Evolutionary conservation across 2,797 vertebrate species (phyloP).

Genomic region (Loriculus beryllinus): DNA sequence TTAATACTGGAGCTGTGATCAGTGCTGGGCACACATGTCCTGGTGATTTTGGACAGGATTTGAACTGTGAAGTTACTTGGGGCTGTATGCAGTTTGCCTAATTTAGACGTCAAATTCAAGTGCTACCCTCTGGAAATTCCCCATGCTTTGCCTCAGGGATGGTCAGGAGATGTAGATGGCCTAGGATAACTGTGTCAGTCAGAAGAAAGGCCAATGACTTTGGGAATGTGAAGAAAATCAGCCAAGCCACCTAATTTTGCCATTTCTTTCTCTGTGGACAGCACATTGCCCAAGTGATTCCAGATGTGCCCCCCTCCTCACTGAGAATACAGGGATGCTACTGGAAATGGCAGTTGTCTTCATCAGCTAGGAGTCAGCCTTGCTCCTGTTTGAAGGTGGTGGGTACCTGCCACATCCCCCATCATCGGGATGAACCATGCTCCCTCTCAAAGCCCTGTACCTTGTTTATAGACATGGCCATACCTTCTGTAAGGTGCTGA

Average conservation of each 20-base stretch:
- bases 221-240: not conserved
- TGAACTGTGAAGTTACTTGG: not conserved
- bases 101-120: not conserved
- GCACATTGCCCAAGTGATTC: not conserved
- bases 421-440: not conserved
- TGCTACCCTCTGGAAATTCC: not conserved
- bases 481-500: not conserved
- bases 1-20: not conserved
- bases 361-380: not conserved
- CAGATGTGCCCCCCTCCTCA: not conserved
- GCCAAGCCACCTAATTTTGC: not conserved
- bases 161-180: not conserved
- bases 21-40: not conserved
- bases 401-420: not conserved
- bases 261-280: not conserved
- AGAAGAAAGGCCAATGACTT: not conserved
- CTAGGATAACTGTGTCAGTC: not conserved
- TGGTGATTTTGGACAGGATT: not conserved
- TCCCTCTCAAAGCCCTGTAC: not conserved
- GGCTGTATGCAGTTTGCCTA: not conserved
- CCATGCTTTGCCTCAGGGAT: not conserved
- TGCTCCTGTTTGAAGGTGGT: not conserved
- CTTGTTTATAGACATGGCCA: not conserved
- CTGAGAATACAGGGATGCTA: not conserved
- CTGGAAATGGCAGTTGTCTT: not conserved